Conservation (phyloP, 2,888 invertebrate genomes). For the Lasioglossum villosulum region DNA sequence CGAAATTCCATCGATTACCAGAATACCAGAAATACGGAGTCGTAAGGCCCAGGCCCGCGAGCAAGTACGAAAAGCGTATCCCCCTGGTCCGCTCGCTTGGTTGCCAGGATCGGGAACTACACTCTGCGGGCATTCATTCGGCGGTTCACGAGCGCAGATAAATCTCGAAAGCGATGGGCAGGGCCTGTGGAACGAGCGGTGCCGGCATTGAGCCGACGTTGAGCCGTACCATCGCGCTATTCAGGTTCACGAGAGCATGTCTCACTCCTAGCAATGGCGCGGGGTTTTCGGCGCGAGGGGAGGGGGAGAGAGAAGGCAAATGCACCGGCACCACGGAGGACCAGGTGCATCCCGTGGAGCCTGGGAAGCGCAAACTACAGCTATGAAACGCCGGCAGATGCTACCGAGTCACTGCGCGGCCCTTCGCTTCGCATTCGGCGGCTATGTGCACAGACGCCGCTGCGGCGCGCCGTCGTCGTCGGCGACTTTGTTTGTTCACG, state of each 20-base stretch:
- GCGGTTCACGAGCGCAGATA: slow-evolving; percentile 70
- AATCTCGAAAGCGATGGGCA: slow-evolving; percentile 70
- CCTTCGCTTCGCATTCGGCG: slow-evolving; percentile 59
- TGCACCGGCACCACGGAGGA: slow-evolving; percentile 74
- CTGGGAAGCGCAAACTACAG: slow-evolving; percentile 83
- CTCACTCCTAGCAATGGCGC: slow-evolving; percentile 51
- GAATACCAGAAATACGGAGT: slow-evolving; percentile 20
- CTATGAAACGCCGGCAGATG: slow-evolving; percentile 72
- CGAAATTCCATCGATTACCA: slow-evolving; percentile 35
- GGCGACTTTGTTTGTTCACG: slow-evolving; percentile 67
- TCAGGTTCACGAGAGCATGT: slow-evolving; percentile 82
- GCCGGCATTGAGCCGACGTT: slow-evolving; percentile 59
- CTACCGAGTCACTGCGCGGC: slow-evolving; percentile 66
- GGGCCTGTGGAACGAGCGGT: slow-evolving; percentile 36
- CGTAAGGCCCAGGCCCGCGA: slow-evolving; percentile 5
- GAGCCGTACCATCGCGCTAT: slow-evolving; percentile 75
- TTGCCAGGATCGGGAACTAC: slow-evolving; percentile 9
- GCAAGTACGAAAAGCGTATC: slow-evolving; percentile 28
- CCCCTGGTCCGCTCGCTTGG: slow-evolving; percentile 1
- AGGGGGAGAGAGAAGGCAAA: slow-evolving; percentile 64
- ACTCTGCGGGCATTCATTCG: slow-evolving; percentile 29
- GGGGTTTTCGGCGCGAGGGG: slow-evolving; percentile 21
- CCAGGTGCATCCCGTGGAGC: slow-evolving; percentile 83
- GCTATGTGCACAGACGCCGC: slow-evolving; percentile 70
- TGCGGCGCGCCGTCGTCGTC: slow-evolving; percentile 59